Percentiles rank a stretch among this genome's conserved stretches.
Conservation (phyloP, 2,888 invertebrate genomes). For the Hirtodrosophila confusa region DNA sequence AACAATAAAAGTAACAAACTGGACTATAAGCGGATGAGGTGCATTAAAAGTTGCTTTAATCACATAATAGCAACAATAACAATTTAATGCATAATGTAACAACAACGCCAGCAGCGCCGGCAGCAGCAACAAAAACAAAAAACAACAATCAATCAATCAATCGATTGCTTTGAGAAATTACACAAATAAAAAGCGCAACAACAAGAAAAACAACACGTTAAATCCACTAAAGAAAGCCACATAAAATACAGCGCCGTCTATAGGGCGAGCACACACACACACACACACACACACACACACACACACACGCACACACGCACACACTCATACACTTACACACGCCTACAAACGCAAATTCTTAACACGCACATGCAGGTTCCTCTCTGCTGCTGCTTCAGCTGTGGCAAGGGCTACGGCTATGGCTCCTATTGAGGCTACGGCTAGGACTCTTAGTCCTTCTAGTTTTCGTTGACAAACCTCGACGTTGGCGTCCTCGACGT, state of each 20-base stretch:
- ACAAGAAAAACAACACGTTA: constrained; percentile 30
- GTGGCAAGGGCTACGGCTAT: constrained; percentile 10
- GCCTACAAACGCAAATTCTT: background rate
- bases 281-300: constrained; percentile 4
- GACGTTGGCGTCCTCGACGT: constrained; percentile 35
- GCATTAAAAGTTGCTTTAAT: constrained; percentile 15
- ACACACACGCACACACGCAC: constrained; percentile 3
- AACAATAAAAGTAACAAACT: background rate
- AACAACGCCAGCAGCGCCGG: constrained; percentile 20
- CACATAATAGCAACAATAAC: constrained; percentile 10
- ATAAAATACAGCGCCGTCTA: constrained; percentile 42
- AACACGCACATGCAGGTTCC: constrained; percentile 40
- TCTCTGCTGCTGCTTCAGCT: constrained; percentile 33
- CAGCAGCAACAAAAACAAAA: constrained; percentile 1
- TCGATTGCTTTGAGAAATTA: constrained; percentile 43
- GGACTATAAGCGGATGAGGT: background rate
- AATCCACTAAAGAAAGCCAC: constrained; percentile 45
- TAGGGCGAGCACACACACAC: constrained; percentile 7
- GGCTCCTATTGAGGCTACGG: background rate
- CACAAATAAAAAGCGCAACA: constrained; percentile 39
- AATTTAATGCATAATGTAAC: constrained; percentile 12
- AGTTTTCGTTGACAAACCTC: constrained; percentile 25
- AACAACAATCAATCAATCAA: constrained; percentile 49
- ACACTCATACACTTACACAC: background rate
- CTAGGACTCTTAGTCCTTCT: constrained; percentile 27